These are phyloP conservation scores for Wiebesia pumilae DNA, from an alignment of 1,140 invertebrate genomes.

Conservation along the genomic window DNA sequence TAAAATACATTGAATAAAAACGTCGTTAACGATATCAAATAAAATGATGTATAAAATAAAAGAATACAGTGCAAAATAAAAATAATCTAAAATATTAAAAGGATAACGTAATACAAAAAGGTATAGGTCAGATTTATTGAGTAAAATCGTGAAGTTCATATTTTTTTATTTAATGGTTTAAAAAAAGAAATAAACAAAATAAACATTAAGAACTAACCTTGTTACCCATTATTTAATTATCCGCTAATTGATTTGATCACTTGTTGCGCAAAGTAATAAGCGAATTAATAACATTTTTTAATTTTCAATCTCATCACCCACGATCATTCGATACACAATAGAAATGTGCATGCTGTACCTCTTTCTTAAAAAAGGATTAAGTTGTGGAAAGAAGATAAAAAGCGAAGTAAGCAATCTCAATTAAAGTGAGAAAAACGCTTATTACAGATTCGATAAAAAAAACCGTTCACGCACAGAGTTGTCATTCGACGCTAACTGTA, in stretches of 20 bases:
- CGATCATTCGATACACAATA: background rate
- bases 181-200: conserved; percentile 3
- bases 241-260: conserved; percentile 29
- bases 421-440: background rate
- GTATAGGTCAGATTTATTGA: too few relatives aligned
- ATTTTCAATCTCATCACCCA: background rate
- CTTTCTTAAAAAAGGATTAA: background rate
- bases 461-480: background rate
- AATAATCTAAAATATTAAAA: too few relatives aligned
- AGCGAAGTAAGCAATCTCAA: background rate
- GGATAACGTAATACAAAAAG: too few relatives aligned
- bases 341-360: background rate
- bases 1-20: too few relatives aligned
- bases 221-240: conserved; percentile 17
- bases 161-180: background rate
- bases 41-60: too few relatives aligned
- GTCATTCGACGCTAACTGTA: conserved; percentile 10
- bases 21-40: too few relatives aligned
- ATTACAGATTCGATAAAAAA: background rate
- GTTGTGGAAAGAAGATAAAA: background rate
- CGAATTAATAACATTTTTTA: background rate
- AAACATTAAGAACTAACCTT: background rate
- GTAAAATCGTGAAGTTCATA: too few relatives aligned
- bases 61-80: too few relatives aligned
- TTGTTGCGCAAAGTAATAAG: conserved; percentile 37